Evolutionary conservation across 2,797 vertebrate species (phyloP).

Genomic region (Brachyalestes nurse): DNA sequence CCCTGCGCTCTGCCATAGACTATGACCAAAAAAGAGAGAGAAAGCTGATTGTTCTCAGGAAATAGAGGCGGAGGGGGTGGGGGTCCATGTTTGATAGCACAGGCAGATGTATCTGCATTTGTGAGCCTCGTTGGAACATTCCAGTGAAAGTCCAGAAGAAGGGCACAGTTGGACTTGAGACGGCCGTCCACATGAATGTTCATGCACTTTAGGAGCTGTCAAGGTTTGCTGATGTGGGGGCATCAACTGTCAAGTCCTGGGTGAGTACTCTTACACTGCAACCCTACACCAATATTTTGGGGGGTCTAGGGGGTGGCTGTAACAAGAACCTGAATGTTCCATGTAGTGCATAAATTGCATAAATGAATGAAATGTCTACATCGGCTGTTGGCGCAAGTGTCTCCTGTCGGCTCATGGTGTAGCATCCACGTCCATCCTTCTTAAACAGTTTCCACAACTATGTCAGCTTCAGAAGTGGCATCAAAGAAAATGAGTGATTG

Average conservation of each 20-base stretch:
- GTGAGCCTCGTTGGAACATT: slow-evolving; percentile 23
- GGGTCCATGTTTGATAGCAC: slow-evolving; percentile 14
- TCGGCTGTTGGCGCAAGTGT: not conserved
- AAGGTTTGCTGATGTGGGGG: slow-evolving; percentile 67
- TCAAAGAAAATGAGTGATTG: not conserved
- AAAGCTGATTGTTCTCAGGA: slow-evolving; percentile 6
- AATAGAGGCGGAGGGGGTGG: not conserved
- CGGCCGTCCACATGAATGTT: not conserved
- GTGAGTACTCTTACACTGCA: slow-evolving; percentile 65
- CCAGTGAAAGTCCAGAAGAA: slow-evolving; percentile 17
- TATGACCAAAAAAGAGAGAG: slow-evolving; percentile 19
- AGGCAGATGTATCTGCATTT: not conserved
- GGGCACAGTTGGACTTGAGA: not conserved
- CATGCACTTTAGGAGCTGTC: slow-evolving; percentile 19
- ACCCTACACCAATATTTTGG: not conserved
- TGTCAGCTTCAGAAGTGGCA: not conserved
- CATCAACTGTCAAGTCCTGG: slow-evolving; percentile 67
- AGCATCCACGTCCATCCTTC: not conserved
- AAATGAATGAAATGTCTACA: slow-evolving; percentile 4
- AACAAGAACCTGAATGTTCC: not conserved
- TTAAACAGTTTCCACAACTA: not conserved
- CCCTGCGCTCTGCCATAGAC: slow-evolving; percentile 11
- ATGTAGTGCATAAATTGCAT: not conserved
- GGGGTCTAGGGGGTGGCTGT: not conserved
- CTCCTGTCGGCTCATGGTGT: not conserved